These are phyloP conservation scores for Danionella cerebrum DNA, from an alignment of 2,113 vertebrate genomes.

Conservation along the genomic window DNA sequence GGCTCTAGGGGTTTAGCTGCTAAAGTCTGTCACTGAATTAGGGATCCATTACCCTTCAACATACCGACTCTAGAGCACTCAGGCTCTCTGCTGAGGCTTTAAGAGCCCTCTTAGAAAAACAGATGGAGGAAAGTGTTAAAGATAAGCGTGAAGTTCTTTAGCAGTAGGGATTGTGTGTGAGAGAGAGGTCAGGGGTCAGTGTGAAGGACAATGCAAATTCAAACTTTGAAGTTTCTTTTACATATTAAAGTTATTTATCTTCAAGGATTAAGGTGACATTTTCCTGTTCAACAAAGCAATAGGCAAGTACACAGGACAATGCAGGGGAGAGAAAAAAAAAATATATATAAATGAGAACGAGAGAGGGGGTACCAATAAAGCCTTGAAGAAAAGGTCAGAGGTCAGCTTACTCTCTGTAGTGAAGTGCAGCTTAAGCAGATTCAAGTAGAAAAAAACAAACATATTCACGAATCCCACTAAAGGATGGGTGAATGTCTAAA, in stretches of 20 bases:
- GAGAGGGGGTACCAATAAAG: not conserved
- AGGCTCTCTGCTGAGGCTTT: not conserved
- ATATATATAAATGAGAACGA: no score
- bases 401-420: slow-evolving; percentile 20
- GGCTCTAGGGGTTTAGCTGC: not conserved
- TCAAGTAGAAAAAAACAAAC: not conserved
- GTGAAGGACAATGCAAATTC: not conserved
- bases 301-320: not conserved
- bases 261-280: not conserved
- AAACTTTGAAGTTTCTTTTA: no score
- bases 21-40: slow-evolving; percentile 18
- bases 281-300: not conserved
- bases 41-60: not conserved
- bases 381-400: slow-evolving; percentile 12
- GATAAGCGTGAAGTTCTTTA: not conserved
- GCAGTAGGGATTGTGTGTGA: not conserved
- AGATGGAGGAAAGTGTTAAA: slow-evolving; percentile 7
- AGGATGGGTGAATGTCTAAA: no score
- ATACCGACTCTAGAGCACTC: not conserved
- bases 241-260: not conserved
- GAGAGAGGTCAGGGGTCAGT: not conserved
- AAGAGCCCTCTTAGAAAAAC: slow-evolving; percentile 10
- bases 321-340: not conserved
- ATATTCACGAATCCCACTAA: no score
- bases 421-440: slow-evolving; percentile 29